Percentiles rank a stretch among this genome's conserved stretches.
These are phyloP conservation scores for Calephelis nemesis DNA, from an alignment of 1,140 invertebrate species.

Conservation along the genomic window DNA sequence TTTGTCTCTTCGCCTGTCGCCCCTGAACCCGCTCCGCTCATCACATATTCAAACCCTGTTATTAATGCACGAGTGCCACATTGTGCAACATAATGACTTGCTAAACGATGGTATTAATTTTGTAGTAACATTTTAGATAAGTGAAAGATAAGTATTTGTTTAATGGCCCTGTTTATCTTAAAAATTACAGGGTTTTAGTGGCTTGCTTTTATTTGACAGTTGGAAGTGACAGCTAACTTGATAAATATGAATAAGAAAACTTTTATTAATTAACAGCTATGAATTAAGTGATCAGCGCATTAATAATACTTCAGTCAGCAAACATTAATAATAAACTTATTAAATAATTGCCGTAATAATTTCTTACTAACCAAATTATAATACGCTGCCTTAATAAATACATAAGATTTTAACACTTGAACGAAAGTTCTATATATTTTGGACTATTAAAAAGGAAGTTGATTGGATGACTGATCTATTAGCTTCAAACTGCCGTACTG, in stretches of 20 bases:
- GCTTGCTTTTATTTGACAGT: slow-evolving; percentile 4
- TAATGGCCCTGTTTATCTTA: slow-evolving; percentile 17
- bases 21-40: slow-evolving; percentile 23
- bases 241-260: background rate
- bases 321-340: too few species aligned
- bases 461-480: too few species aligned
- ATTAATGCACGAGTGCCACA: slow-evolving; percentile 31
- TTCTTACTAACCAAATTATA: too few species aligned
- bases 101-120: slow-evolving; percentile 42
- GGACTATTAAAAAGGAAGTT: too few species aligned
- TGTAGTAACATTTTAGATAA: slow-evolving; percentile 26
- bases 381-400: too few species aligned
- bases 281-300: too few species aligned
- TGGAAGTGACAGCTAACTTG: background rate
- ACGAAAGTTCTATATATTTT: too few species aligned
- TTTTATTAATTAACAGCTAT: background rate
- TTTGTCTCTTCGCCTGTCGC: background rate
- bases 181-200: slow-evolving; percentile 10
- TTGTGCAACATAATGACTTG: slow-evolving; percentile 36
- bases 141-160: slow-evolving; percentile 18
- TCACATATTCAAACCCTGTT: slow-evolving; percentile 20
- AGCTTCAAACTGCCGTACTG: too few species aligned
- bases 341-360: too few species aligned
- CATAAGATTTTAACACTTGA: too few species aligned
- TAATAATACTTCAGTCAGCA: too few species aligned